Conservation (phyloP, 2,797 vertebrate genomes). For the Rhynchonycteris naso region DNA sequence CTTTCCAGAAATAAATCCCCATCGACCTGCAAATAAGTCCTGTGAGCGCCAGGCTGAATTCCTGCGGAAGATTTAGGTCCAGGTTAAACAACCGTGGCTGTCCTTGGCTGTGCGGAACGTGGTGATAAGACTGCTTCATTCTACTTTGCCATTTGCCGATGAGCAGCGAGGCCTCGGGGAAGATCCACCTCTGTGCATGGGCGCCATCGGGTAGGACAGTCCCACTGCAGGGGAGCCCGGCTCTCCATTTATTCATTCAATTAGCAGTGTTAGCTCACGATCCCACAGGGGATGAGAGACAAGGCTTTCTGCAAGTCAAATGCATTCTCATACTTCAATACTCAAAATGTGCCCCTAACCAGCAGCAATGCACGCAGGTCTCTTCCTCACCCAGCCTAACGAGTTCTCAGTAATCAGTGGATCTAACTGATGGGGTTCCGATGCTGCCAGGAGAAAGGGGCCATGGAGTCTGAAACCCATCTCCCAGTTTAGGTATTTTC, state of each 20-base stretch:
- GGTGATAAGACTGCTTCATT: not conserved
- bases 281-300: not conserved
- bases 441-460: not conserved
- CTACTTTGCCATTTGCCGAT: accelerated
- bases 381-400: not conserved
- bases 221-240: accelerated
- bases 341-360: not conserved
- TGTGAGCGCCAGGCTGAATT: not conserved
- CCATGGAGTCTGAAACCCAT: accelerated
- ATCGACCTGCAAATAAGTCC: not conserved
- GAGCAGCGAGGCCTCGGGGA: not conserved
- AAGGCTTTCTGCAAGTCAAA: not conserved
- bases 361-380: accelerated
- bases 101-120: not conserved
- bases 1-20: not conserved
- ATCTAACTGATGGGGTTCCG: too few species aligned
- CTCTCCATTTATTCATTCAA: accelerated
- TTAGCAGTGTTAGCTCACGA: not conserved
- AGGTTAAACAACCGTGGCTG: constrained; percentile 6
- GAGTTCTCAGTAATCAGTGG: not conserved
- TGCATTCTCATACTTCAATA: not conserved
- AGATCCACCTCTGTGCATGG: accelerated
- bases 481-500: not conserved
- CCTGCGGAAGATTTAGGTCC: not conserved
- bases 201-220: not conserved